Evolutionary conservation across 2,888 invertebrate species (phyloP), one percentile per base, ranked within the genome.

Genomic region (Protophormia terraenovae): DNA sequence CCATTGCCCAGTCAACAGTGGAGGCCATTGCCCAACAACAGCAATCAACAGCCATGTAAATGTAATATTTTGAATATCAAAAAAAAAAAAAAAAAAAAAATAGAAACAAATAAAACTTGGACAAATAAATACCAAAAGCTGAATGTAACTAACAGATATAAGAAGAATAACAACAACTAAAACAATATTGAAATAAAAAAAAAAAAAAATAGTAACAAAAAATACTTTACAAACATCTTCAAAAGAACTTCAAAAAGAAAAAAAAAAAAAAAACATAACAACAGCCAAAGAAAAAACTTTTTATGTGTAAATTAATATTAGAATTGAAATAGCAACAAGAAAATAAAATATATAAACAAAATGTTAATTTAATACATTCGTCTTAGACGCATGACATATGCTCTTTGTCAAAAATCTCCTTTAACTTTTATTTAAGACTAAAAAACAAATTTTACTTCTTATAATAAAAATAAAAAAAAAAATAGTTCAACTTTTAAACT

Each of bases 11-110:
- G 19, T 27, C 79, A 64, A 76, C 84, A 38, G 86, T 76, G 22
- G 84, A 84, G 41, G 86, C 82, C 2, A 78, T 82, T 47, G 76
- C 76, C 14, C 87, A 83, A 14, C 86, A 81, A 45, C 86, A 86
- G 53, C 84, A 86, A 62, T 86, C 77, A 66, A 86, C 86, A 64
- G 82, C 87, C 22, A 87, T 87, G 87, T 87, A 86, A 87, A 78
- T 73, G 66, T 16, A 71, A 62, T 8, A 71, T n/a, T 50, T 78
- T 71, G 12, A 58, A 10, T 16, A 58, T 24, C n/a, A 24, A 5
- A 50, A n/a, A 8, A n/a, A 58, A 58, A 27, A 27, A 24, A 66
- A 10, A 38, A 24, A 8, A n/a, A n/a, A n/a, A n/a, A n/a, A n/a
- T 3, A 19, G 7, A 45, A 71, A 16, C 5, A 67, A 47, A n/a